These are phyloP conservation scores for Alligator sinensis DNA, from an alignment of 2,113 vertebrate species.

Conservation along the genomic window DNA sequence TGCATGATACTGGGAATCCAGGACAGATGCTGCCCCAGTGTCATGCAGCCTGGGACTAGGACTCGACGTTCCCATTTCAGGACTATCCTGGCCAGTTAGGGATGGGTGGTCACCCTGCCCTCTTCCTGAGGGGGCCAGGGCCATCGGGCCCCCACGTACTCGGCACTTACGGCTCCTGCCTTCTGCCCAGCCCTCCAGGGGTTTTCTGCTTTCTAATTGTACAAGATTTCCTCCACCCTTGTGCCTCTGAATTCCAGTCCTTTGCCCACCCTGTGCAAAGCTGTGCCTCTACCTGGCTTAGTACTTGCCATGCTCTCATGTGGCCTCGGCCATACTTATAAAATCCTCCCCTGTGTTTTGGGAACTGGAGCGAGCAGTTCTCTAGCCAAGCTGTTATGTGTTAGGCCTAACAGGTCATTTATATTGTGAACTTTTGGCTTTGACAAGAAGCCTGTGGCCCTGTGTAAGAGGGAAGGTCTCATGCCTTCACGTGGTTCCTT, in stretches of 20 bases:
- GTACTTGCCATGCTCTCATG: neutral
- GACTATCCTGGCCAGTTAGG: no score
- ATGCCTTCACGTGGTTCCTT: neutral
- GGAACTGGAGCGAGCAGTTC: neutral
- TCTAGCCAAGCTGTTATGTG: neutral
- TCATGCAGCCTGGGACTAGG: no score
- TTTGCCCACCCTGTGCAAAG: fast-evolving
- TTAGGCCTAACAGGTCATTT: neutral
- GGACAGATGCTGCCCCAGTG: no score
- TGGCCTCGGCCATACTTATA: neutral
- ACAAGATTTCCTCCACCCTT: neutral
- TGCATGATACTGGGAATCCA: no score
- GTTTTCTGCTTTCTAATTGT: neutral
- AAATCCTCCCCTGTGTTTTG: neutral
- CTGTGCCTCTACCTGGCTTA: neutral
- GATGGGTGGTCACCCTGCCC: no score
- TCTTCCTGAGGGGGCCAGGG: no score
- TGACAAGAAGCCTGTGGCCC: neutral
- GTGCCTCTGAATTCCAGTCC: neutral
- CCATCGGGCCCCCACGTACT: no score
- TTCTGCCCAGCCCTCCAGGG: fast-evolving
- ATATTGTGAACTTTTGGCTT: neutral
- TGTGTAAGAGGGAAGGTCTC: neutral
- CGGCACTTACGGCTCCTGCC: neutral
- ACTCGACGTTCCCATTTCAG: no score